phyloP scores from a whole-genome alignment of 2,888 invertebrate species.

The Helicoverpa assulta region DNA sequence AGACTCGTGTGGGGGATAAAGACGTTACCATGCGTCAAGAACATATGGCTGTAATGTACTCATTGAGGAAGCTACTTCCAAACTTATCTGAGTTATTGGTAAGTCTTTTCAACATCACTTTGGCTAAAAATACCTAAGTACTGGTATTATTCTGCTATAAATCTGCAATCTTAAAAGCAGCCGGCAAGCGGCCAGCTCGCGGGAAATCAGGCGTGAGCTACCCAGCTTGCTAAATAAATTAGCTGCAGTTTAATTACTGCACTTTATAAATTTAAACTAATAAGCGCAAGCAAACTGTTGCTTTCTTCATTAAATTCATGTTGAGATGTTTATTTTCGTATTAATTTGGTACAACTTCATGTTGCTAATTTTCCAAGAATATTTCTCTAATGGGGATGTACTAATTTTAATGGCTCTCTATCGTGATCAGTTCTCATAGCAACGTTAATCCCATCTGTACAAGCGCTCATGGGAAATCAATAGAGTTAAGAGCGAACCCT shows the following conservation, averaged over 20 bases:
- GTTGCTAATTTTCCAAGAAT: not conserved
- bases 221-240: slow-evolving; percentile 26
- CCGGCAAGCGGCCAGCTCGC: slow-evolving; percentile 20
- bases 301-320: slow-evolving; percentile 16
- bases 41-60: not conserved
- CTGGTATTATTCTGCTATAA: not conserved
- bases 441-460: not conserved
- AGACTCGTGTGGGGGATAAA: not conserved
- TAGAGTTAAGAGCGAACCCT: not conserved
- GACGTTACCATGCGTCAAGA: not conserved
- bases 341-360: not conserved
- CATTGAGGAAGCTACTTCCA: not conserved
- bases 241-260: slow-evolving; percentile 37
- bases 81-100: not conserved
- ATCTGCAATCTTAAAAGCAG: slow-evolving; percentile 3
- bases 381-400: not conserved
- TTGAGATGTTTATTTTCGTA: not conserved
- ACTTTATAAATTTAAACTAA: slow-evolving; percentile 22
- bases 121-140: not conserved
- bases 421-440: slow-evolving; percentile 5
- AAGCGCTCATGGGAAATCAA: slow-evolving; percentile 41
- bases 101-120: not conserved
- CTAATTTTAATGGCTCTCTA: not conserved
- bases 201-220: slow-evolving; percentile 39
- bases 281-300: slow-evolving; percentile 7